Conservation (phyloP, 2,888 invertebrate species). For the Ophioninae sp. region DNA sequence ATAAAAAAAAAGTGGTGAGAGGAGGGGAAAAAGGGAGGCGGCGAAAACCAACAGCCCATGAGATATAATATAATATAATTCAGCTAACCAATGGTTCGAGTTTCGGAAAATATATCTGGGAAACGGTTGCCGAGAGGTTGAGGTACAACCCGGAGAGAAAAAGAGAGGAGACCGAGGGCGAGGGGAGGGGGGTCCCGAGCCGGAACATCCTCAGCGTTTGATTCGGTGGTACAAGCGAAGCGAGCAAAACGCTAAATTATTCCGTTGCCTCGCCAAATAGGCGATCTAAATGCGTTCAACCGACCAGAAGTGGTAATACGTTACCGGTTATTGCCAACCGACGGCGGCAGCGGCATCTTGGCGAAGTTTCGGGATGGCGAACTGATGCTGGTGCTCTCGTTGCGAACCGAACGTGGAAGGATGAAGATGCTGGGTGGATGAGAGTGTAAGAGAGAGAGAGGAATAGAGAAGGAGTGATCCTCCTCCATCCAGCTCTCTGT, state of each 20-base stretch:
- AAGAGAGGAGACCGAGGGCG: conserved; percentile 17
- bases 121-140: conserved; percentile 22
- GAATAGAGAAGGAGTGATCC: conserved; percentile 3
- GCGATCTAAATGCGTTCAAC: conserved; percentile 78
- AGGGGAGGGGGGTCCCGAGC: conserved; percentile 34
- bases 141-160: neutral
- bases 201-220: conserved; percentile 54
- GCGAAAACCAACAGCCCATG: conserved; percentile 50
- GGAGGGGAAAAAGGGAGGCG: neutral
- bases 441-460: conserved; percentile 17
- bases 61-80: conserved; percentile 62
- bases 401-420: conserved; percentile 31
- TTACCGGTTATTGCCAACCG: conserved; percentile 75
- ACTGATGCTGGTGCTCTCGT: conserved; percentile 43
- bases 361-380: conserved; percentile 60
- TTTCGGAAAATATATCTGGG: conserved; percentile 55
- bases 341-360: conserved; percentile 73
- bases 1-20: neutral
- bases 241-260: conserved; percentile 76
- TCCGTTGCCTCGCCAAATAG: conserved; percentile 76
- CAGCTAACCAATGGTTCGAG: conserved; percentile 58
- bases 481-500: conserved; percentile 1
- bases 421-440: conserved; percentile 1
- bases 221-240: conserved; percentile 54
- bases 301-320: conserved; percentile 77